A percentile compares a stretch with the other conserved stretches of the same genome.
Conservation (phyloP, 2,888 invertebrate genomes). For the Gisinianus flammeolus region DNA sequence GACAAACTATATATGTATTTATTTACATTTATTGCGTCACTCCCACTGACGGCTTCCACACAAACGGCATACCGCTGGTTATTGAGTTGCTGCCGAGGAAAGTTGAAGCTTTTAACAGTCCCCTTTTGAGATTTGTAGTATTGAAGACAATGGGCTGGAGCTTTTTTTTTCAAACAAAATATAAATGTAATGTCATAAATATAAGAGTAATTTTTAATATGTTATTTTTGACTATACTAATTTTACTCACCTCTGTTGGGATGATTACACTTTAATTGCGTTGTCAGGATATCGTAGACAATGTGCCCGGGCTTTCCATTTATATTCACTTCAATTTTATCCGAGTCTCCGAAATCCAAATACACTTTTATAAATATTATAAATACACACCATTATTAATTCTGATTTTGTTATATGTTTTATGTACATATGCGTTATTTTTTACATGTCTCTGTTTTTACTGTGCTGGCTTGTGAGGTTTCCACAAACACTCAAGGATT, state of each 20-base stretch:
- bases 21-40: conserved; percentile 15
- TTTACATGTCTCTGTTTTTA: neutral
- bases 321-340: conserved; percentile 16
- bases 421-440: neutral
- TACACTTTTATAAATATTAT: conserved; percentile 7
- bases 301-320: neutral
- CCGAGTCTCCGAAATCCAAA: conserved; percentile 24
- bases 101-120: conserved; percentile 32
- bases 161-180: neutral
- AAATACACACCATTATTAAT: neutral
- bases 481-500: conserved; percentile 4
- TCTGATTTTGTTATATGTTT: too few species aligned
- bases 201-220: neutral
- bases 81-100: conserved; percentile 29
- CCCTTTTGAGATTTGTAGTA: conserved; percentile 16
- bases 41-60: conserved; percentile 14
- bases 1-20: neutral
- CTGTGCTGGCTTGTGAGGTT: conserved; percentile 21
- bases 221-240: neutral
- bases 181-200: neutral
- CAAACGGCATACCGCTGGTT: conserved; percentile 28
- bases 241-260: conserved; percentile 1
- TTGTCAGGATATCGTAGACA: conserved; percentile 8
- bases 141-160: conserved; percentile 28
- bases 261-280: conserved; percentile 18